Evolutionary conservation across 2,888 invertebrate genomes (phyloP).

Genomic region (Amphiduros pacificus): DNA sequence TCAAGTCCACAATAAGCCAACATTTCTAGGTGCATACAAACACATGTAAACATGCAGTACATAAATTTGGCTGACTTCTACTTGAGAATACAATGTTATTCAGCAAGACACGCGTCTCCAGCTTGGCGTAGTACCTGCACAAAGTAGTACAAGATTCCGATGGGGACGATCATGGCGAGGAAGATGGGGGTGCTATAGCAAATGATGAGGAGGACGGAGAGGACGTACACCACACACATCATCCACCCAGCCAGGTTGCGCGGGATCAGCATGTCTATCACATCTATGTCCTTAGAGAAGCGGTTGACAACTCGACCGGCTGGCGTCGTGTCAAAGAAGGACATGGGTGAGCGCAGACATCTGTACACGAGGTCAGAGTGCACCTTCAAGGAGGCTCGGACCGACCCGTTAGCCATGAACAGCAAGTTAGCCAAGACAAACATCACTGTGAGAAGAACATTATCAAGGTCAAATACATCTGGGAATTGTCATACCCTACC

Average conservation of each 20-base stretch:
- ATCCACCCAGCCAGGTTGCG: slow-evolving; percentile 50
- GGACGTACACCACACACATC: slow-evolving; percentile 36
- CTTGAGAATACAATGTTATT: background rate
- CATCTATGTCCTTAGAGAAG: slow-evolving; percentile 49
- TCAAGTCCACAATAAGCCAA: no score
- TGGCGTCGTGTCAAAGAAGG: slow-evolving; percentile 49
- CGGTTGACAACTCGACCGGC: slow-evolving; percentile 47
- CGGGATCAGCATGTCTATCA: slow-evolving; percentile 40
- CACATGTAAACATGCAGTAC: no score
- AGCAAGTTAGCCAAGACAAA: no score
- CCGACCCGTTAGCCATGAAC: slow-evolving; percentile 53
- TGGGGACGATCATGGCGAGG: slow-evolving; percentile 21
- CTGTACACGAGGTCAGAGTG: slow-evolving; percentile 50
- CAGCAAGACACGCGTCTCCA: no score
- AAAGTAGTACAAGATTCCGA: slow-evolving; percentile 29
- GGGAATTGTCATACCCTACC: no score
- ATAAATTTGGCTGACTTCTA: background rate
- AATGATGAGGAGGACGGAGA: slow-evolving; percentile 26
- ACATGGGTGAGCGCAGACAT: slow-evolving; percentile 48
- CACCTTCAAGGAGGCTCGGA: slow-evolving; percentile 47
- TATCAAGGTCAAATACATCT: no score
- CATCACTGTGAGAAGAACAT: no score
- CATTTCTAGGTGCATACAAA: no score
- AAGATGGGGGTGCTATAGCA: slow-evolving; percentile 22
- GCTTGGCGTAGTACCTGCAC: slow-evolving; percentile 32